These are phyloP conservation scores for Eupithecia subfuscata DNA, from an alignment of 2,888 invertebrate species.

Conservation along the genomic window DNA sequence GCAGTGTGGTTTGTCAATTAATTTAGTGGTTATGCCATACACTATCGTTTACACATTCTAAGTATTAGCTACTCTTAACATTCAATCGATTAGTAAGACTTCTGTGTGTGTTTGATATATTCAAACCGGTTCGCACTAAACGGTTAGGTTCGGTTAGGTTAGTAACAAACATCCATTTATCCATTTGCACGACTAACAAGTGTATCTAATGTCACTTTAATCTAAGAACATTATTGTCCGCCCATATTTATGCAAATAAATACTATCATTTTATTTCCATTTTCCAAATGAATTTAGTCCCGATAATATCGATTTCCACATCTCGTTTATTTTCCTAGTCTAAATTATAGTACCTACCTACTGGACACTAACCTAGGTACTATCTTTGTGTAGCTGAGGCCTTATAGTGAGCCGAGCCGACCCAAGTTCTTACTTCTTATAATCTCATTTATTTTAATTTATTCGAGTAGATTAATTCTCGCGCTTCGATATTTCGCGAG, in stretches of 20 bases:
- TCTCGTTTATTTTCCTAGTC: not conserved
- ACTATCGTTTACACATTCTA: not conserved
- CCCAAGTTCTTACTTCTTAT: conserved; percentile 59
- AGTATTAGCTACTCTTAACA: not conserved
- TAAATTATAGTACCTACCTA: not conserved
- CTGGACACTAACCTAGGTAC: not conserved
- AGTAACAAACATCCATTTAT: not conserved
- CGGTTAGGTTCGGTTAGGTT: no score
- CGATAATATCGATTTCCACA: not conserved
- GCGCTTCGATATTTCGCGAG: conserved; percentile 60
- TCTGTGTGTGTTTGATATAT: not conserved
- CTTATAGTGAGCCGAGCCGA: conserved; percentile 35
- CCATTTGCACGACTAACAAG: not conserved
- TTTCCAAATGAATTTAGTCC: not conserved
- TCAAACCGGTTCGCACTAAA: not conserved
- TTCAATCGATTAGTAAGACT: not conserved
- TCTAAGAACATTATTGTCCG: no score
- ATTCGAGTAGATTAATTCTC: conserved; percentile 77
- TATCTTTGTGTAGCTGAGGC: conserved; percentile 16
- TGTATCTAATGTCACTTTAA: no score
- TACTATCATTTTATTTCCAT: no score
- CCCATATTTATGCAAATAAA: no score
- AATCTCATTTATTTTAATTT: conserved; percentile 83
- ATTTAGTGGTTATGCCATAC: not conserved
- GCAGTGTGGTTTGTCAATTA: not conserved